Conservation (phyloP, 2,113 vertebrate species). For the Muntiacus muntjak region DNA sequence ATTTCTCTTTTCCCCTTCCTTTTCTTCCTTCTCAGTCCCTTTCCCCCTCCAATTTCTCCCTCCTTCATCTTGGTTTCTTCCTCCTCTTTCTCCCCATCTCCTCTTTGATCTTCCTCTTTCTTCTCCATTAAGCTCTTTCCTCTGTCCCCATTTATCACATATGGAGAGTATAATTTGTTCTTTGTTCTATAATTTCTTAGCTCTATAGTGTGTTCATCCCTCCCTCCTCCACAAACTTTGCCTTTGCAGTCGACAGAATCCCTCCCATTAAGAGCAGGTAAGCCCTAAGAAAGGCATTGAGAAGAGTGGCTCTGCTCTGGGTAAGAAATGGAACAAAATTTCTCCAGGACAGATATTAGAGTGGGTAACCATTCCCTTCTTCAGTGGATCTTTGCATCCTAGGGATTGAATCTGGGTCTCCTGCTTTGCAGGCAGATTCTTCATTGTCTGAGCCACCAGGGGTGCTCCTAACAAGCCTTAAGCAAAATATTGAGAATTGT, state of each 20-base stretch:
- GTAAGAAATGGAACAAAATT: neutral
- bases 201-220: neutral
- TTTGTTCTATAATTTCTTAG: neutral
- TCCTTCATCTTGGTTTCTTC: neutral
- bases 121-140: neutral
- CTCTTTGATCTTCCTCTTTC: neutral
- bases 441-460: neutral
- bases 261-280: neutral
- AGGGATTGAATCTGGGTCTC: neutral
- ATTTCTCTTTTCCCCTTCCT: neutral
- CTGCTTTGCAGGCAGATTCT: neutral
- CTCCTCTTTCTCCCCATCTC: no score
- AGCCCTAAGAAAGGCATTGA: neutral
- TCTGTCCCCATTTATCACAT: neutral
- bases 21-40: no score
- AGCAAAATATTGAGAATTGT: neutral
- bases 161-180: neutral
- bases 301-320: neutral
- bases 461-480: neutral
- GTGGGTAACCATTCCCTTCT: neutral
- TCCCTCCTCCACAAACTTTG: neutral
- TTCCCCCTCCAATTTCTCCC: neutral
- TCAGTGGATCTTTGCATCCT: neutral
- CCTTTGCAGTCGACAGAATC: neutral
- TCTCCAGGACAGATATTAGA: neutral